A percentile compares a stretch with the other conserved stretches of the same genome.
phyloP scores from a whole-genome alignment of 1,140 invertebrate genomes.

The Physella acuta region DNA sequence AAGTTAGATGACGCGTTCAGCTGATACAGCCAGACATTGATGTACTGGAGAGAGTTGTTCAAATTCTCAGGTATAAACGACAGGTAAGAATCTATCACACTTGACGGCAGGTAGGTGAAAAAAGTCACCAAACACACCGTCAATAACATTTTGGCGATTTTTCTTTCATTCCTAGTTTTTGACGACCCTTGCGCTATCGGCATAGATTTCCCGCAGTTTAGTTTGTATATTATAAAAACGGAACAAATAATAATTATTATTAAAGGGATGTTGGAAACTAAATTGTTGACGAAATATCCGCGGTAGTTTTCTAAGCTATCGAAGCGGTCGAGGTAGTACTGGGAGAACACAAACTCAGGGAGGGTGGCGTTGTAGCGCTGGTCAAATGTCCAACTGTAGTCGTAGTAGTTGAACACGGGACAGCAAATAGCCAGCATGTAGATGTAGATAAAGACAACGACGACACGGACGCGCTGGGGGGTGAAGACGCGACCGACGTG shows the following conservation, averaged over 20 bases:
- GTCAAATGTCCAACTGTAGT: not conserved
- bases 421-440: not conserved
- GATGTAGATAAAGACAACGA: not conserved
- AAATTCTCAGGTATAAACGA: not conserved
- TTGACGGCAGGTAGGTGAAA: not conserved
- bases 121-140: not conserved
- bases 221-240: conserved; percentile 1
- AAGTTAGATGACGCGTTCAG: conserved; percentile 15
- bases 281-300: not conserved
- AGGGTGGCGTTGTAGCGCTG: not conserved
- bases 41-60: not conserved
- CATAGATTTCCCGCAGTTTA: not conserved
- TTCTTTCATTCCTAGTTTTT: not conserved
- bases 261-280: not conserved
- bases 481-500: not conserved
- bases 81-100: not conserved
- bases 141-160: conserved; percentile 12
- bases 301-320: not conserved
- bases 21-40: not conserved
- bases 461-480: no score
- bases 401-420: not conserved
- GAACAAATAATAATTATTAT: not conserved
- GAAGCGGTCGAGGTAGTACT: not conserved
- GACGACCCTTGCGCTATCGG: not conserved
- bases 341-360: not conserved